Percentiles rank a stretch among this genome's conserved stretches.
Conservation (phyloP, 2,113 vertebrate genomes). For the Apeltes quadracus region DNA sequence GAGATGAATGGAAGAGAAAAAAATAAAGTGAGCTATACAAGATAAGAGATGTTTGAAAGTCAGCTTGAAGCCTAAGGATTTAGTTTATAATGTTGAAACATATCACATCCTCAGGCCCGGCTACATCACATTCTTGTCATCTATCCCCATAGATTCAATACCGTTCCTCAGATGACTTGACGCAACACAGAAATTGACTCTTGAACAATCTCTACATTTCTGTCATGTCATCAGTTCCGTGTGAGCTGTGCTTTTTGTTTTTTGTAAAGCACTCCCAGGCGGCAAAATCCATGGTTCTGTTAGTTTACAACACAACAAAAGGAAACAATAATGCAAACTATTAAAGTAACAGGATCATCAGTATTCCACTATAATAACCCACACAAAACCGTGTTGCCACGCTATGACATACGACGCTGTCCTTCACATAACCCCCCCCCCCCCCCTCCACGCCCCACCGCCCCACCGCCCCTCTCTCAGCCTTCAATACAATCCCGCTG, state of each 20-base stretch:
- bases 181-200: constrained; percentile 34
- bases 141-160: constrained; percentile 43
- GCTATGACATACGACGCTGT: background rate
- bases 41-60: constrained; percentile 35
- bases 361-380: background rate
- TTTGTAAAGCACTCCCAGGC: background rate
- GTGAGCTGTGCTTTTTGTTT: background rate
- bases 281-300: background rate
- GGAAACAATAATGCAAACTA: background rate
- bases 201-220: constrained; percentile 29
- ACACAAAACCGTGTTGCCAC: background rate
- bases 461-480: background rate
- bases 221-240: constrained; percentile 17
- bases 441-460: background rate
- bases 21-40: constrained; percentile 28
- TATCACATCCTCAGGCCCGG: constrained; percentile 62
- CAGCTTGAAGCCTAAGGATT: constrained; percentile 21
- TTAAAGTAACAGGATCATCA: background rate
- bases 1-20: constrained; percentile 29
- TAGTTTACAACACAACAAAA: background rate
- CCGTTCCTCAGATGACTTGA: constrained; percentile 48
- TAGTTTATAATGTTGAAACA: constrained; percentile 46
- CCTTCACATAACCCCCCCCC: background rate
- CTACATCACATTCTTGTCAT: constrained; percentile 29
- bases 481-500: constrained; percentile 21